Base-by-base conservation (phyloP, 2,888 invertebrate genomes). In the Smittia sp. region DNA sequence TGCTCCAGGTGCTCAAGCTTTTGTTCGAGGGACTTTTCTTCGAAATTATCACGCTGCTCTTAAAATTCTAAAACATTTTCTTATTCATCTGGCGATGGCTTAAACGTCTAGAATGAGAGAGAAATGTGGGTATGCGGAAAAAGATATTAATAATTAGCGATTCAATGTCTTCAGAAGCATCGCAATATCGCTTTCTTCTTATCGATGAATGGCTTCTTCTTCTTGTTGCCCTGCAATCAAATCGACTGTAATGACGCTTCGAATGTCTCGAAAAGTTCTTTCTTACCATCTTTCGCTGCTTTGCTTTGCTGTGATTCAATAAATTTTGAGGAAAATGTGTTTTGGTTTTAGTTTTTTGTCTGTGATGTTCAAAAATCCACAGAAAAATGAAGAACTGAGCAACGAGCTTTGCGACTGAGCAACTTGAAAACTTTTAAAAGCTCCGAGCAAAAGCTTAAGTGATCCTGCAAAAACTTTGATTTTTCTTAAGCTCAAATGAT, bases 191-290 rank as follows among this genome's bases (percentile, higher is more conserved):
- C 89, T 79, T 91, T 91, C 80, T 96, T 96, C 77, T 92, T 92
- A 80, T 96, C 93, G 78, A 98, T 95, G 79, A 96, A 97, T 79
- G 89, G 90, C 81, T 88, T 92, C 79, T 87, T 88, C 75, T 89
- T 87, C 79, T 88, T 89, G n/a, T n/a, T n/a, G 54, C 88, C 87
- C 88, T 88, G 80, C 74, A 83, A 83, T 9, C 3, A 32, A 32
- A 32, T 3, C 4, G 9, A 32, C 3, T 32, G 15, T 15, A 7
- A 13, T 7, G 58, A 58, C 7, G 58, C 11, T 13, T 11, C 1
- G 11, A 68, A n/a, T n/a, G n/a, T n/a, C 41, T 41, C n/a, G n/a
- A n/a, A n/a, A n/a, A 32, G 9, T 32, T 32, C 32, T 32, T 32
- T 32, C 32, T 32, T 32, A 32, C 32, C 32, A 32, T 32, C 4